Conservation (phyloP, 64 coral and sea anemone genomes). For the Catalaphyllia jardinei region DNA sequence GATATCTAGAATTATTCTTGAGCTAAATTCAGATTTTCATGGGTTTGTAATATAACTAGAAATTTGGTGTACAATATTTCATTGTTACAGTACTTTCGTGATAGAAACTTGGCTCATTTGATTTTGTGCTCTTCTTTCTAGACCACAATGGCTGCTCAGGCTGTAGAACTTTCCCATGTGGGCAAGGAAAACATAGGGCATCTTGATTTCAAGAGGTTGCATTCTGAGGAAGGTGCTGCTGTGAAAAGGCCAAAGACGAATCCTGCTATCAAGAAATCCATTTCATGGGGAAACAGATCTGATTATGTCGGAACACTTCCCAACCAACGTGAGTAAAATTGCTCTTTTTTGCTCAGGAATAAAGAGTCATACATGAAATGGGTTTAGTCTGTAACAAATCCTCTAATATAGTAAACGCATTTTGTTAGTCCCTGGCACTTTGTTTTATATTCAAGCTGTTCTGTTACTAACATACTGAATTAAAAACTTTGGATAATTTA, state of each 20-base stretch:
- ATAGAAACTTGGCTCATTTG: not conserved
- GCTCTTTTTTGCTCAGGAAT: no score
- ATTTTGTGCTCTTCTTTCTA: not conserved
- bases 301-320: constrained; percentile 24
- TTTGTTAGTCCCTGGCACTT: no score
- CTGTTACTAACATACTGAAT: no score
- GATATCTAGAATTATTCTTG: no score
- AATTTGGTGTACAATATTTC: not conserved
- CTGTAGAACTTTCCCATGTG: constrained; percentile 19
- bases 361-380: no score
- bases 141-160: constrained; percentile 34
- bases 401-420: no score
- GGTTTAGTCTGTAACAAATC: no score
- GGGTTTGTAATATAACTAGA: no score
- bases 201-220: constrained; percentile 55
- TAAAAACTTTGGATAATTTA: no score
- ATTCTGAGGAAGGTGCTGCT: constrained; percentile 52
- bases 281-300: constrained; percentile 7
- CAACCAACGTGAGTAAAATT: constrained; percentile 47
- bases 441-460: no score
- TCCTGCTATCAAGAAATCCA: constrained; percentile 31
- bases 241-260: constrained; percentile 40
- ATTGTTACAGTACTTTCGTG: not conserved
- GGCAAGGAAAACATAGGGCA: constrained; percentile 1
- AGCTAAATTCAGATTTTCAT: no score